Evolutionary conservation across 2,113 vertebrate genomes (phyloP).

Genomic region (Chroicocephalus ridibundus): DNA sequence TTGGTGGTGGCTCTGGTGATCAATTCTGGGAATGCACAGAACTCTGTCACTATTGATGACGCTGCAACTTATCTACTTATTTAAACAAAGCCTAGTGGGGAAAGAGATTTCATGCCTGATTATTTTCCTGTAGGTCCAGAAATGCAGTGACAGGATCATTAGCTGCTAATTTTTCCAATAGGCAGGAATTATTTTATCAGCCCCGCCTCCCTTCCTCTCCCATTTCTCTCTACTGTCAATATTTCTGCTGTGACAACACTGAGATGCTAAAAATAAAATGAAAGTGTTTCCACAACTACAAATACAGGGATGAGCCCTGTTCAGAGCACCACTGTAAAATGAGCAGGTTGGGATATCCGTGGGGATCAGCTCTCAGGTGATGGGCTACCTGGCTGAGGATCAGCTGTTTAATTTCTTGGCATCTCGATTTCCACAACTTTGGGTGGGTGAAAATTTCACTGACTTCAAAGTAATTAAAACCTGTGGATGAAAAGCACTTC

Average conservation of each 20-base stretch:
- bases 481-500: neutral
- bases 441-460: neutral
- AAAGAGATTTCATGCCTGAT: neutral
- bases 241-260: neutral
- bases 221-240: neutral
- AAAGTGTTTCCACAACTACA: neutral
- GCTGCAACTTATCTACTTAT: neutral
- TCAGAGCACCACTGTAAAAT: neutral
- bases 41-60: neutral
- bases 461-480: neutral
- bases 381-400: neutral
- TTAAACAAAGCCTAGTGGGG: neutral
- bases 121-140: neutral
- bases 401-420: neutral
- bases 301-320: neutral
- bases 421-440: neutral
- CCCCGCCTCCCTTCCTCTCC: neutral
- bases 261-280: neutral
- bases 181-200: neutral
- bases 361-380: neutral
- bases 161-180: neutral
- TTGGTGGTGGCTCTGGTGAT: neutral
- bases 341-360: neutral
- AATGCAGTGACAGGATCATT: neutral
- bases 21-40: neutral